These are phyloP conservation scores for Gymnoscopelus microlampas DNA, from an alignment of 2,797 vertebrate species.

Conservation along the genomic window DNA sequence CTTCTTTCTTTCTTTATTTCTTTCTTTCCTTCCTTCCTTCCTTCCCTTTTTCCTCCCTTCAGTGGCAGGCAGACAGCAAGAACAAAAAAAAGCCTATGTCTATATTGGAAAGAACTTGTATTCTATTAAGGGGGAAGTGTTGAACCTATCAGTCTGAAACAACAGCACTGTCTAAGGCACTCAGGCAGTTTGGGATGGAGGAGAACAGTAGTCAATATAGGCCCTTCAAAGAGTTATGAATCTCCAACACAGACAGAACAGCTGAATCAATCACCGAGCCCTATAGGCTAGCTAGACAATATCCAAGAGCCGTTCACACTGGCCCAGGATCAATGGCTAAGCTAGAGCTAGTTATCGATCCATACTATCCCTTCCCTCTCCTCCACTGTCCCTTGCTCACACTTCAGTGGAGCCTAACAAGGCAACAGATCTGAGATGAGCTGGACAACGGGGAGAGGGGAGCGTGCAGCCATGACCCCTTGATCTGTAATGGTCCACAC, in stretches of 20 bases:
- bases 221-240: constrained; percentile 65
- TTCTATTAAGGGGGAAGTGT: constrained; percentile 27
- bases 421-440: constrained; percentile 28
- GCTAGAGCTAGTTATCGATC: constrained; percentile 66
- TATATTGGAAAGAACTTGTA: constrained; percentile 21
- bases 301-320: constrained; percentile 63
- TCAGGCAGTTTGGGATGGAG: constrained; percentile 55
- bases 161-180: constrained; percentile 41
- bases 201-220: constrained; percentile 57
- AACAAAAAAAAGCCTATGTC: constrained; percentile 19
- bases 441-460: constrained; percentile 21
- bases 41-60: neutral
- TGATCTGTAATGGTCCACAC: constrained; percentile 43
- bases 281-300: constrained; percentile 43
- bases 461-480: constrained; percentile 10
- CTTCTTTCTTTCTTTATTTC: no score
- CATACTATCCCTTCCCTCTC: constrained; percentile 41
- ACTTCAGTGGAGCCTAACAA: constrained; percentile 54
- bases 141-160: constrained; percentile 26
- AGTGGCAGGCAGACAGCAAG: neutral
- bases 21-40: neutral
- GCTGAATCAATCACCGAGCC: constrained; percentile 61
- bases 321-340: constrained; percentile 64
- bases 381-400: constrained; percentile 46
- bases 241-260: constrained; percentile 51